phyloP scores from a whole-genome alignment of 2,113 vertebrate species.

The Heterocephalus glaber region DNA sequence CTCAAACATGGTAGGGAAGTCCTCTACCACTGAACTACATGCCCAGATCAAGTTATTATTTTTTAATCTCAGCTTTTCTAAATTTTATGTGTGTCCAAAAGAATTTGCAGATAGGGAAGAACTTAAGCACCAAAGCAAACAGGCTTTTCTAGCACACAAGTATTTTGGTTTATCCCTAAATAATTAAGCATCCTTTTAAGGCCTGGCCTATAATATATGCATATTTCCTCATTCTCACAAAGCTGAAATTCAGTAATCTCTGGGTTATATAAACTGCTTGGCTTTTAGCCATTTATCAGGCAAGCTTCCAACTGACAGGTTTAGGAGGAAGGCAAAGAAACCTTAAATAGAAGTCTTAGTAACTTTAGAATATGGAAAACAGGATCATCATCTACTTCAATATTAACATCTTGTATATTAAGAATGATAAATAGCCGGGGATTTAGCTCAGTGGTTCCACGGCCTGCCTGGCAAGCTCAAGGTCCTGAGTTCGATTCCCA shows the following conservation, averaged over 20 bases:
- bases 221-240: conserved; percentile 54
- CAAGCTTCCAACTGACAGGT: conserved; percentile 16
- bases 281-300: conserved; percentile 58
- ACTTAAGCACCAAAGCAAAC: conserved; percentile 11
- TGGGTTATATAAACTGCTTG: conserved; percentile 72
- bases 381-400: neutral
- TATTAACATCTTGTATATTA: neutral
- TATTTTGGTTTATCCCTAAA: conserved; percentile 43
- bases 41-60: neutral
- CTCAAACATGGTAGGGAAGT: neutral
- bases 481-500: too few relatives aligned
- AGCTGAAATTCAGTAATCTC: conserved; percentile 67
- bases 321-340: conserved; percentile 22
- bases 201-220: neutral
- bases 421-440: too few relatives aligned
- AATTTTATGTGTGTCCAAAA: neutral
- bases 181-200: conserved; percentile 16
- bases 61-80: neutral
- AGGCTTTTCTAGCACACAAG: conserved; percentile 28
- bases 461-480: too few relatives aligned
- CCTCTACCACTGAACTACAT: neutral
- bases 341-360: conserved; percentile 28
- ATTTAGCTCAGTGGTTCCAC: too few relatives aligned
- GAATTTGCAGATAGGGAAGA: neutral
- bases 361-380: conserved; percentile 29